Base-by-base conservation (phyloP, 2,797 vertebrate genomes). In the Phrynocephalus guinanensis region DNA sequence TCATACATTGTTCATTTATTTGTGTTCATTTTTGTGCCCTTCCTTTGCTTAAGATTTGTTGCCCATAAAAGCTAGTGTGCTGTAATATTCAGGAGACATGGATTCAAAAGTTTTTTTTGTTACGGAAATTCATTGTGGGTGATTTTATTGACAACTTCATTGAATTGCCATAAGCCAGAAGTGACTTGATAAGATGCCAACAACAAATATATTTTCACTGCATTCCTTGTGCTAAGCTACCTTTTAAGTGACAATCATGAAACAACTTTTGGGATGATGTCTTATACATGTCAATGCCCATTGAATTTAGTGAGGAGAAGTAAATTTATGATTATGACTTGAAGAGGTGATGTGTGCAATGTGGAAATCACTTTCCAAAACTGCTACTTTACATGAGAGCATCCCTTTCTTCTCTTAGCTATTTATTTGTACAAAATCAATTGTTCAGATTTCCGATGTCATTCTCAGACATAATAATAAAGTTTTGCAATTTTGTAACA, bases 401-500 rank as follows among this genome's bases (percentile, higher is more conserved):
- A 44, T 56, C 44, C 28, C 26, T 28, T 76, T 75, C 8, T 33
- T 84, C 44, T 28, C 33, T 38, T 16, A 38, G 73, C 38, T 60
- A 18, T 1, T 8, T 11, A 9, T 0, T 0, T 1, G 1, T 16
- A 24, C 4, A 84, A 79, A 87, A 79, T 33, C 30, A 88, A 72
- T 13, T 2, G 4, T 15, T 71, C 60, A 71, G 3, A 18, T 16
- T 63, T 83, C 20, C 24, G 28, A 50, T 15, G 56, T 44, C 52
- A 66, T 5, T n/a, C n/a, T n/a, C n/a, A n/a, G n/a, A n/a, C n/a
- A n/a, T n/a, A n/a, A 33, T 33, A 33, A 33, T 33, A 33, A 33
- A 0, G 6, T 72, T 56, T 63, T 87, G 0, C 0, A 33, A 0
- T 80, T 0, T 79, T 0, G 5, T 76, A 13, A 0, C 4, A 24